Evolutionary conservation across 2,113 vertebrate genomes (phyloP).

Genomic region (Gnathonemus echidnorhynchus): DNA sequence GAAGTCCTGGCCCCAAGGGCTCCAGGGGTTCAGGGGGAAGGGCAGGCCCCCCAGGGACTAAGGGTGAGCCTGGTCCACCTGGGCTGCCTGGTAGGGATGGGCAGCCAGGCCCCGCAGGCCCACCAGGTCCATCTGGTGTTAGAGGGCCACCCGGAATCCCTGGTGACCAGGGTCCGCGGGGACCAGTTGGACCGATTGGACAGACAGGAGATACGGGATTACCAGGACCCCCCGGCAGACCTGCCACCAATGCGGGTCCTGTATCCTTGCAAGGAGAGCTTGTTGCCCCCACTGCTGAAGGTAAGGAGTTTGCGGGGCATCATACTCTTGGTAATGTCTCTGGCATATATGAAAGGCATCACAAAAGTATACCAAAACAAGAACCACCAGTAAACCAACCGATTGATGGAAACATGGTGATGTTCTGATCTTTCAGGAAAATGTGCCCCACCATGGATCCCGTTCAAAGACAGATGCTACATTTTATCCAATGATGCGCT

Average conservation of each 20-base stretch:
- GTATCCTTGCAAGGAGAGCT: conserved; percentile 65
- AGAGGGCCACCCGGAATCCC: conserved; percentile 74
- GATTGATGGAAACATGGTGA: neutral
- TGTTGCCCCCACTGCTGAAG: conserved; percentile 34
- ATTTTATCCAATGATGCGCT: conserved; percentile 75
- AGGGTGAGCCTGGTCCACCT: conserved; percentile 74
- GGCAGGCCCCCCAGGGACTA: conserved; percentile 75
- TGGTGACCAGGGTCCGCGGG: conserved; percentile 74
- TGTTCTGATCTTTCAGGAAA: conserved; percentile 48
- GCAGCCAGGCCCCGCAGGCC: conserved; percentile 71
- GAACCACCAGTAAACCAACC: neutral
- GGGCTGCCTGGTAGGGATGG: conserved; percentile 81
- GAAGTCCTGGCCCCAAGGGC: conserved; percentile 80
- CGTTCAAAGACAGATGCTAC: conserved; percentile 81
- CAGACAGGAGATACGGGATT: conserved; percentile 68
- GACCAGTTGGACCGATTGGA: conserved; percentile 72
- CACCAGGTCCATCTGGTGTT: conserved; percentile 74
- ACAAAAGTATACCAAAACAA: neutral
- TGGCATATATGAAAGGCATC: neutral
- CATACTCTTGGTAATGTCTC: neutral
- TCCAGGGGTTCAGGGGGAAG: conserved; percentile 86
- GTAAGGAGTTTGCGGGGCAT: conserved; percentile 28
- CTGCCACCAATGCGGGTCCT: conserved; percentile 48
- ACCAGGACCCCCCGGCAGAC: conserved; percentile 44
- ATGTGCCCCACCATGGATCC: conserved; percentile 74